phyloP scores from a whole-genome alignment of 2,797 vertebrate genomes.

The Sebastes steindachneri region DNA sequence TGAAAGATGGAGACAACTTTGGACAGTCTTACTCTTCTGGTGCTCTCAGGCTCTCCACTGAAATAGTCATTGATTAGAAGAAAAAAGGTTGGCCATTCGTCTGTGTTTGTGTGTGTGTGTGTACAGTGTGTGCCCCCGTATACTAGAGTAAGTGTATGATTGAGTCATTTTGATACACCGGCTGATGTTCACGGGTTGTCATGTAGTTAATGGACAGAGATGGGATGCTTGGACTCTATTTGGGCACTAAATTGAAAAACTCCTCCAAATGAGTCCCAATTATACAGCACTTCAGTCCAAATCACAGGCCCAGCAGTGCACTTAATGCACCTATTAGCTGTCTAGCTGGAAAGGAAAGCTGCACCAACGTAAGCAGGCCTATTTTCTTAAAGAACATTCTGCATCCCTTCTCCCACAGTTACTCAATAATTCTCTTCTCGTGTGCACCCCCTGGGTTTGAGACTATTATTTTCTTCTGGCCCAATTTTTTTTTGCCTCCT shows the following conservation, averaged over 20 bases:
- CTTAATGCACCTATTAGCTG: constrained; percentile 68
- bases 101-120: neutral
- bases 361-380: constrained; percentile 22
- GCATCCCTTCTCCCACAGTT: constrained; percentile 15
- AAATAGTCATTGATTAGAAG: constrained; percentile 64
- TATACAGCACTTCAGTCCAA: constrained; percentile 72
- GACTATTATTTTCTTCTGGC: constrained; percentile 23
- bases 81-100: constrained; percentile 26
- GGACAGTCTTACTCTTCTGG: constrained; percentile 56
- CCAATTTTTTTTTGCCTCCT: constrained; percentile 33
- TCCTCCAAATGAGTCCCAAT: constrained; percentile 76
- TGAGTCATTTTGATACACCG: constrained; percentile 62
- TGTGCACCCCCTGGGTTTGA: constrained; percentile 5
- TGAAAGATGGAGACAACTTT: constrained; percentile 74
- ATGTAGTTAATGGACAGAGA: constrained; percentile 72
- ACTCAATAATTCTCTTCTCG: constrained; percentile 22
- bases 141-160: constrained; percentile 51
- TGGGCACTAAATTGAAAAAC: constrained; percentile 71
- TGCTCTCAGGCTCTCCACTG: constrained; percentile 57
- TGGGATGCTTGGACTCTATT: constrained; percentile 67
- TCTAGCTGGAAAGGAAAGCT: constrained; percentile 29
- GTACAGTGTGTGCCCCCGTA: constrained; percentile 15
- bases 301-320: constrained; percentile 65
- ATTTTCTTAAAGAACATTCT: constrained; percentile 36
- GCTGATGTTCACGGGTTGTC: constrained; percentile 57